Base-by-base conservation (phyloP, 2,797 vertebrate species). In the Acropternis orthonyx region DNA sequence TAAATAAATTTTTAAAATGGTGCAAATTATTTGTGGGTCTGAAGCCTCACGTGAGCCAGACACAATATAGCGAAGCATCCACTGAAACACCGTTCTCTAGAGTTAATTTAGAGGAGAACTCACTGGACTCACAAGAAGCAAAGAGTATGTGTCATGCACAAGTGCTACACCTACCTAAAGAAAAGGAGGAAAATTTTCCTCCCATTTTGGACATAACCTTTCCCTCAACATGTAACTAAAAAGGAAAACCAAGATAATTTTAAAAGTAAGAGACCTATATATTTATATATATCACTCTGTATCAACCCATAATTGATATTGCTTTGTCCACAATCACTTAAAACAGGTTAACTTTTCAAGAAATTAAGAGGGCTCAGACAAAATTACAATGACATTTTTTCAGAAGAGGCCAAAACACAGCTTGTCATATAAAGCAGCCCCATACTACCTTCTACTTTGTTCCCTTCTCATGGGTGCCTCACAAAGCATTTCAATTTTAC, bases 401-500 rank as follows among this genome's bases (percentile, higher is more conserved):
- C 69, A 62, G n/a, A 34, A 66, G 46, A 93, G 51, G 61, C 32
- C 63, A 86, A 79, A 92, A 85, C 49, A 55, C 39, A 36, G 77
- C 41, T 79, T 44, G 16, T 56, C 67, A 65, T 15, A 58, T n/a
- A 65, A 66, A 56, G 67, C 63, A 71, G 63, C 18, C 58, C 65
- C 11, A 2, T 13, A 72, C 49, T 54, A 61, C 32, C 63, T 69
- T 67, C 88, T 51, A 67, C 34, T 95, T 81, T 84, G 73, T 83
- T 91, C 68, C 76, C 12, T 58, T 87, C 74, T 71, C 5, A 6
- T 11, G 46, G 44, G 55, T 34, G n/a, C 80, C 56, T 95, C 74
- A 93, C 88, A 89, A 88, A 96, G 68, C 74, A 62, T 52, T 94
- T 80, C 41, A 74, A 94, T 94, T 91, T 94, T 83, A 88, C 46